phyloP scores from a whole-genome alignment of 2,797 vertebrate genomes.

The Zalophus californianus region DNA sequence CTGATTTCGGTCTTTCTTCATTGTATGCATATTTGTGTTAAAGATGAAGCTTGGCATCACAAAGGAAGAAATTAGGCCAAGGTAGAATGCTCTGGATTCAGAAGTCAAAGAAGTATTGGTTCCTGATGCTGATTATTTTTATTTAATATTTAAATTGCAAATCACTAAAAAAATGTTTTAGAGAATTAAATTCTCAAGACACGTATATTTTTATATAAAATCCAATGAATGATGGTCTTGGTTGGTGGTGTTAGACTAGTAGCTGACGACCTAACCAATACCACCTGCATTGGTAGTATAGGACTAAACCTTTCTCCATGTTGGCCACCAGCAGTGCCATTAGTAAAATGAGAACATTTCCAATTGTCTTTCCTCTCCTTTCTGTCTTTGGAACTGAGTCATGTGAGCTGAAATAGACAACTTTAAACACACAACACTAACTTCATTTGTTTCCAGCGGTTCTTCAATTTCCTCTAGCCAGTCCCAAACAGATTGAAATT shows the following conservation, averaged over 20 bases:
- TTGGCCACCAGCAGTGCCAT: neutral
- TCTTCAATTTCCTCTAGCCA: neutral
- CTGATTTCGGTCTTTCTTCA: neutral
- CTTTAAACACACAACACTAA: neutral
- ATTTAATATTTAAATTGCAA: neutral
- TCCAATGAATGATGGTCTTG: neutral
- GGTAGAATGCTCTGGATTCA: neutral
- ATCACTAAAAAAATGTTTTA: neutral
- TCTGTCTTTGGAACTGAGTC: neutral
- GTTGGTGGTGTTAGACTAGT: neutral
- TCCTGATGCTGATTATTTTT: neutral
- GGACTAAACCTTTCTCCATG: neutral
- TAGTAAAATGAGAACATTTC: neutral
- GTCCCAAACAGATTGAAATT: neutral
- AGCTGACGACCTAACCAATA: neutral
- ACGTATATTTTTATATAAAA: neutral
- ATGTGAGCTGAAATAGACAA: neutral
- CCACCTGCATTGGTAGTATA: neutral
- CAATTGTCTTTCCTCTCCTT: neutral
- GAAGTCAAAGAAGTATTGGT: neutral
- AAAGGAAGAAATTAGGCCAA: neutral
- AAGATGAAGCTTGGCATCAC: neutral
- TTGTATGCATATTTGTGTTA: neutral
- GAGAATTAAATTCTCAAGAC: neutral
- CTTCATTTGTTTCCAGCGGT: neutral